A percentile compares a stretch with the other conserved stretches of the same genome.
Evolutionary conservation across 2,888 invertebrate genomes (phyloP).

Genomic region (Acleris emargana): DNA sequence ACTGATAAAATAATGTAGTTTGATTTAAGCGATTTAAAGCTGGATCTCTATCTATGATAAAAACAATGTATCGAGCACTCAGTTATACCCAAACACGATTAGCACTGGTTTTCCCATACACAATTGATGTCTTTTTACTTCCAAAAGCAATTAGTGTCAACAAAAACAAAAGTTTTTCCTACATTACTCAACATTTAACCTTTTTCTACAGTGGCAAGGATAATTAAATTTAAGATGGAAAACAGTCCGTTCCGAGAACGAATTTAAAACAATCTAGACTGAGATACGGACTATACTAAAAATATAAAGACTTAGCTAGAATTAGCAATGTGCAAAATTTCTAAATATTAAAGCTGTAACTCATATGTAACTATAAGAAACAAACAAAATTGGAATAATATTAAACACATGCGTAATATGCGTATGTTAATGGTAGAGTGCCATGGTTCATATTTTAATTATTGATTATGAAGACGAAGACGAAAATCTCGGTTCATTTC

Average conservation of each 20-base stretch:
- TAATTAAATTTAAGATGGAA: neutral
- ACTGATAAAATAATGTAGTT: too few relatives aligned
- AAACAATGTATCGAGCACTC: constrained; percentile 1
- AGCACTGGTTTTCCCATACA: constrained; percentile 13
- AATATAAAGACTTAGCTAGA: too few relatives aligned
- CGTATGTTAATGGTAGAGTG: too few relatives aligned
- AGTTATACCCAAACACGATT: neutral
- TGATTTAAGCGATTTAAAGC: neutral
- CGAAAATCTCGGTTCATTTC: too few relatives aligned
- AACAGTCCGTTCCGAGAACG: neutral
- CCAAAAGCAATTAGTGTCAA: constrained; percentile 5
- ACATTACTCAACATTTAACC: neutral
- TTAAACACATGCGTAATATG: too few relatives aligned
- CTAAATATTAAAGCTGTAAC: too few relatives aligned
- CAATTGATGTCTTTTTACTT: constrained; percentile 10
- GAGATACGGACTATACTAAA: too few relatives aligned
- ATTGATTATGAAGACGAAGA: too few relatives aligned
- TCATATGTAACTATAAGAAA: too few relatives aligned
- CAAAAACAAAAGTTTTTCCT: constrained; percentile 8
- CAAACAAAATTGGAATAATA: too few relatives aligned
- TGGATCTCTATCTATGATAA: neutral
- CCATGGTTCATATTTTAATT: too few relatives aligned
- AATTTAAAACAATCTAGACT: neutral
- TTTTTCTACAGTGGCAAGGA: neutral
- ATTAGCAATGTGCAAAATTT: too few relatives aligned